phyloP scores from a whole-genome alignment of 2,797 vertebrate species.

The Anguilla marmorata region DNA sequence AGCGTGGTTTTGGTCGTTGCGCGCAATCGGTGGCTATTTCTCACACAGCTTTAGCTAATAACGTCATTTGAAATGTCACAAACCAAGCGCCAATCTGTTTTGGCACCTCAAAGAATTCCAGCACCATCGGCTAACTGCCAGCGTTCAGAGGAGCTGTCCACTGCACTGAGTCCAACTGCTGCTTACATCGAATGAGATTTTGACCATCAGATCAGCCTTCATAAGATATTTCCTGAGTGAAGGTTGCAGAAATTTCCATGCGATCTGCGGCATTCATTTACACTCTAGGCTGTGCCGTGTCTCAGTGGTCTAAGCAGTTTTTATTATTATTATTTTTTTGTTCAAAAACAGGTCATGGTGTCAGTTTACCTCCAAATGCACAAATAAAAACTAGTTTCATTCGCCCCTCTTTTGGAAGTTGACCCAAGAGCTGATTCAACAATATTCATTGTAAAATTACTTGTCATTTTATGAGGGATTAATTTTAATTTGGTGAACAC shows the following conservation, averaged over 20 bases:
- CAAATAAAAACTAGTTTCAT: background rate
- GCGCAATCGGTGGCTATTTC: background rate
- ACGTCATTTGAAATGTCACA: background rate
- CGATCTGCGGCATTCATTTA: background rate
- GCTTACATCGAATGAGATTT: background rate
- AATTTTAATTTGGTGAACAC: constrained; percentile 1
- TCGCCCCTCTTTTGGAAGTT: background rate
- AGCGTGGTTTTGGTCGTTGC: background rate
- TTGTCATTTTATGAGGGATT: background rate
- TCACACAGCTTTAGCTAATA: background rate
- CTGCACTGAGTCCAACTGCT: background rate
- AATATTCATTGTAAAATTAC: constrained; percentile 2
- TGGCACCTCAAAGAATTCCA: background rate
- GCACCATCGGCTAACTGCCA: background rate
- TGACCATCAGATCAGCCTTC: background rate
- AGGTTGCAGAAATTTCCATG: background rate
- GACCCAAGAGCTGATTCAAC: background rate
- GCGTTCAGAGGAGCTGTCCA: background rate
- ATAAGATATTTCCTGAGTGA: background rate
- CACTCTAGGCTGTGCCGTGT: background rate
- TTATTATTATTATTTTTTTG: background rate
- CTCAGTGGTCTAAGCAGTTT: background rate
- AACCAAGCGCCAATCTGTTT: background rate
- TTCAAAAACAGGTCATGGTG: too few relatives aligned
- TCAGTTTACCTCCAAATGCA: background rate